Evolutionary conservation across 1,140 invertebrate genomes (phyloP), one percentile per base, ranked within the genome.

Genomic region (Heliothis virescens): DNA sequence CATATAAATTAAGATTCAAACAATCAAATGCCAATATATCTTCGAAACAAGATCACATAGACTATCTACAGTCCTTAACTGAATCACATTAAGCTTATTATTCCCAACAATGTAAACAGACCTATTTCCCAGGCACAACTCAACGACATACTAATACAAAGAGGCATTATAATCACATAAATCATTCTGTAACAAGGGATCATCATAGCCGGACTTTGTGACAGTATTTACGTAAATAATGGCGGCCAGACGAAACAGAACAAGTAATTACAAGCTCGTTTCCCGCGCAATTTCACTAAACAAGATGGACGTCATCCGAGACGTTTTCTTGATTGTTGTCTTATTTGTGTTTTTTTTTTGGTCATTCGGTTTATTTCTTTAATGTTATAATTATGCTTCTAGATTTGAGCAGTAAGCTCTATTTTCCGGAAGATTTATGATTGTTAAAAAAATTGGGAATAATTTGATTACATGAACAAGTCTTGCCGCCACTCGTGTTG

Each of bases 241-340:
- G 72, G 57, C 63, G 63, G 63, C 48, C 67, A 50, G 26, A 48
- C 41, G n/a, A 48, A 62, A 29, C 29, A 48, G 72, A 26, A 41
- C n/a, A 9, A 15, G n/a, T 18, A 59, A 73, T 73, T 75, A 75
- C 57, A 29, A 50, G 41, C 47, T 50, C 72, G 57, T 62, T 75
- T 75, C 21, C 72, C 72, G 72, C 72, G 57, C 59, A 75, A 75
- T 75, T 75, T 75, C 16, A 72, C 69, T 57, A 57, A 72, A 72
- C 69, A 72, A 73, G 69, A 73, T 57, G 69, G 53, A 53, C n/a
- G 48, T 13, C 21, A 26, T 26, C 2, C 48, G 48, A 53, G 47
- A 53, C 67, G 48, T 52, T 52, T 29, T 1, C 15, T 57, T 72
- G 9, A 72, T 67, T 55, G 69, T 72, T 18, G 53, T 15, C 5